These are phyloP conservation scores for Euphonia xanthogaster DNA, from an alignment of 2,797 vertebrate species.

Conservation along the genomic window DNA sequence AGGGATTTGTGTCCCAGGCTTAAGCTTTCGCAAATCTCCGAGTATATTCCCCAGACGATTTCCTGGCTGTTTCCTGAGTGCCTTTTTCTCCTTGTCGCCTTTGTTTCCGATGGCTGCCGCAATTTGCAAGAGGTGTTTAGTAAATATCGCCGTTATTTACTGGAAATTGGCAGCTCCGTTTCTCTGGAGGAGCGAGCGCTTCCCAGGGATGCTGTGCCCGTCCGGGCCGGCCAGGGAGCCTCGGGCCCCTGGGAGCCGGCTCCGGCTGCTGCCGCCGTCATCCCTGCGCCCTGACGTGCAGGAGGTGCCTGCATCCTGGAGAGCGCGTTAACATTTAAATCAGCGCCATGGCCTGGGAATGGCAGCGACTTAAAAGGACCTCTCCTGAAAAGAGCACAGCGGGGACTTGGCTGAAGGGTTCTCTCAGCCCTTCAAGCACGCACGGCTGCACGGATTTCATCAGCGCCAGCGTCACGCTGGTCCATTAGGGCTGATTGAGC, in stretches of 20 bases:
- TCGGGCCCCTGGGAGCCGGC: not conserved
- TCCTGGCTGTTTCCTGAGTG: not conserved
- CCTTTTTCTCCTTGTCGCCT: not conserved
- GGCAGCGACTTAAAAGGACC: slow-evolving; percentile 24
- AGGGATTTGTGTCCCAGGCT: slow-evolving; percentile 27
- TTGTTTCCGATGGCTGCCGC: not conserved
- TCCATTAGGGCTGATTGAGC: slow-evolving; percentile 7
- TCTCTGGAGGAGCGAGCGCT: rapidly evolving
- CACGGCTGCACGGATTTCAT: not conserved
- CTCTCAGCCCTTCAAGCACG: slow-evolving; percentile 21
- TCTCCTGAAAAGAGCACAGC: slow-evolving; percentile 55
- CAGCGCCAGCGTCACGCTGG: not conserved
- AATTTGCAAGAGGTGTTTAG: not conserved
- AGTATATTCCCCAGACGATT: not conserved
- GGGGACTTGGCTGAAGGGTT: slow-evolving; percentile 51
- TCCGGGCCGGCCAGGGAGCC: not conserved
- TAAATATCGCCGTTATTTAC: not conserved
- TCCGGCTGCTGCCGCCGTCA: not conserved
- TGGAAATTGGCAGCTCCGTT: rapidly evolving
- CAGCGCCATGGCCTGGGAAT: not conserved
- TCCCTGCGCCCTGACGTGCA: not conserved
- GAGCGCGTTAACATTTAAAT: slow-evolving; percentile 29
- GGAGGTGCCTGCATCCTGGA: not conserved
- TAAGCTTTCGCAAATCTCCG: not conserved
- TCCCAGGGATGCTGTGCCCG: not conserved